Evolutionary conservation across 1,140 invertebrate genomes (phyloP), one percentile per base, ranked within the genome.

Genomic region (Saccostrea cuccullata): DNA sequence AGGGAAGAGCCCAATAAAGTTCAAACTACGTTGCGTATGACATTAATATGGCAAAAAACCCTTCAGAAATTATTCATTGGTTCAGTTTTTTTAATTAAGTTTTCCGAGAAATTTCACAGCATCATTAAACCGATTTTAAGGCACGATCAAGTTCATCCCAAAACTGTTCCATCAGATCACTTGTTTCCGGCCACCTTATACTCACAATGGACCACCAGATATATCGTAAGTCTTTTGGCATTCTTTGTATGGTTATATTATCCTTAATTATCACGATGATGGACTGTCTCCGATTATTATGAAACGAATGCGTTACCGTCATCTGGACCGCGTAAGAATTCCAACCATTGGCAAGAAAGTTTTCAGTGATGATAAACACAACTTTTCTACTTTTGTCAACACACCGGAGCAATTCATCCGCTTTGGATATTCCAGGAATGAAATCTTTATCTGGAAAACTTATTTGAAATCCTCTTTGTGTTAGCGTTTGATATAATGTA

Each of bases 381-480:
- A 67, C 84, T 64, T 67, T 85, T 11, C 84, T 20, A 67, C 84
- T 85, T 13, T 67, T 12, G 36, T 64, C 84, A 5, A 85, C 30
- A 30, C 6, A 23, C 2, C 23, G 8, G 0, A 60, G 13, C 26
- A 85, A 20, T 26, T 60, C 15, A 1, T 58, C 58, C 0, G 84
- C 55, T 67, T 60, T 40, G 12, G 17, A 85, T 58, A 40, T 36
- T 64, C 84, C 84, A 64, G 56, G 55, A 17, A 60, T 11, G 58
- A 85, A 85, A 5, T 85, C 58, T 40, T 67, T 85, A 2, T 85
- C 84, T 20, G 85, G 64, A 23, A 89, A n/a, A 17, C 83, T 84
- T 2, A 86, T 40, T 23, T 86, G 64, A 56, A 85, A 88, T 0
- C 56, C 67, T 36, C 15, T 11, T 6, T 47, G 3, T 8, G 82